Percentiles rank a stretch among this genome's conserved stretches.
Evolutionary conservation across 2,888 invertebrate species (phyloP).

Genomic region (Agriopis leucophaearia): DNA sequence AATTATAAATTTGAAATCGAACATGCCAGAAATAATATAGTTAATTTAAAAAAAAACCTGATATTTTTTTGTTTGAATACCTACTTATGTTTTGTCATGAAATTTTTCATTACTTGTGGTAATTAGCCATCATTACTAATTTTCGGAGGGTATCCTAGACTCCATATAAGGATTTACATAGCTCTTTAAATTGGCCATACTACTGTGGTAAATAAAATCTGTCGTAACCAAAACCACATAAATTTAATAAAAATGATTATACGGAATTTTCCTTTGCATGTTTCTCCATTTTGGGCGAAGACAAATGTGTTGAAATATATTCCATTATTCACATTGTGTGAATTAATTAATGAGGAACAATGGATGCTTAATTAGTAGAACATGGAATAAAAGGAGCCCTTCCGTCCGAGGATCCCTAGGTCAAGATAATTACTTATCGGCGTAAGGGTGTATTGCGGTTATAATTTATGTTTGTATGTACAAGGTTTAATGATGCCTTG

Average conservation of each 20-base stretch:
- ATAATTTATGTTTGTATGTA: slow-evolving; percentile 28
- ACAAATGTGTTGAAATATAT: slow-evolving; percentile 34
- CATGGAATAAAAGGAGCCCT: slow-evolving; percentile 45
- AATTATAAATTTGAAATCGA: too few species aligned
- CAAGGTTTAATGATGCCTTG: slow-evolving; percentile 4
- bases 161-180: background rate
- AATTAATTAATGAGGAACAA: slow-evolving; percentile 47
- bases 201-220: background rate
- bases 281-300: slow-evolving; percentile 15
- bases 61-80: too few species aligned
- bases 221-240: background rate
- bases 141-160: too few species aligned
- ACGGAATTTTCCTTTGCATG: slow-evolving; percentile 1
- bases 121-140: too few species aligned
- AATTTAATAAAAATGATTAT: background rate
- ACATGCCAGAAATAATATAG: too few species aligned
- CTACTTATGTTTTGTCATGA: too few species aligned
- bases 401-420: slow-evolving; percentile 40
- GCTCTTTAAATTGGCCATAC: background rate
- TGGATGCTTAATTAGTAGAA: slow-evolving; percentile 49
- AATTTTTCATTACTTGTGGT: too few species aligned
- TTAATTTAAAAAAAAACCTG: too few species aligned
- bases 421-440: slow-evolving; percentile 46
- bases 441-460: slow-evolving; percentile 22
- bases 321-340: slow-evolving; percentile 40